These are phyloP conservation scores for Antechinus stuartii DNA, from an alignment of 2,113 vertebrate genomes.

Conservation along the genomic window DNA sequence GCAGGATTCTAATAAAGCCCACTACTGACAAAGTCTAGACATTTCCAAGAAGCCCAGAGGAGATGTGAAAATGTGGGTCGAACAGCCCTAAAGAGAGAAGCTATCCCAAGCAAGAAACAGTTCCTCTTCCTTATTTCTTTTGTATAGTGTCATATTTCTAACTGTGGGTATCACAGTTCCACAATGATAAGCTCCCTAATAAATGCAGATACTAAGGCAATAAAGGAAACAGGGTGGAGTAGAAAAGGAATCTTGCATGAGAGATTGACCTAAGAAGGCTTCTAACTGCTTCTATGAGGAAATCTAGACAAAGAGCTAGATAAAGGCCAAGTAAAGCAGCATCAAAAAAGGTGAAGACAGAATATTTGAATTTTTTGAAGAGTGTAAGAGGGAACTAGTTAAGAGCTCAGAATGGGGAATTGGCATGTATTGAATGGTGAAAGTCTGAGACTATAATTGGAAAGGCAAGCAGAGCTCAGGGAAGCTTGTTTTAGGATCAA, in stretches of 20 bases:
- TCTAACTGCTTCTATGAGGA: slow-evolving; percentile 5
- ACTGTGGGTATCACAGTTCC: background rate
- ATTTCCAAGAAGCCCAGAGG: slow-evolving; percentile 28
- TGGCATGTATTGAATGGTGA: background rate
- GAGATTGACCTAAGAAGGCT: background rate
- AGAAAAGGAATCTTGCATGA: background rate
- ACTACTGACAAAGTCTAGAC: slow-evolving; percentile 9
- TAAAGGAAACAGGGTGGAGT: background rate
- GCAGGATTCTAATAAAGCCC: background rate
- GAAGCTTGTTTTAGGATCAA: background rate
- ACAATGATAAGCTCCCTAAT: background rate
- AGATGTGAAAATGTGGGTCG: background rate
- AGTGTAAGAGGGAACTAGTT: background rate
- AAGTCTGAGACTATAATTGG: background rate
- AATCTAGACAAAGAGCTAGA: background rate
- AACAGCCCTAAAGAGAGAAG: slow-evolving; percentile 5
- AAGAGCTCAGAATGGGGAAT: background rate
- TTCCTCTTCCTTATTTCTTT: background rate
- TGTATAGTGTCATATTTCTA: background rate
- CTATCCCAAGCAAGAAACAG: background rate
- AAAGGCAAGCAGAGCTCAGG: background rate
- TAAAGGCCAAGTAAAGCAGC: background rate
- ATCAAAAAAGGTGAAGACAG: background rate
- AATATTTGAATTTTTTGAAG: background rate
- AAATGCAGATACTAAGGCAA: background rate